These are phyloP conservation scores for Strix uralensis DNA, from an alignment of 2,113 vertebrate species.

Conservation along the genomic window DNA sequence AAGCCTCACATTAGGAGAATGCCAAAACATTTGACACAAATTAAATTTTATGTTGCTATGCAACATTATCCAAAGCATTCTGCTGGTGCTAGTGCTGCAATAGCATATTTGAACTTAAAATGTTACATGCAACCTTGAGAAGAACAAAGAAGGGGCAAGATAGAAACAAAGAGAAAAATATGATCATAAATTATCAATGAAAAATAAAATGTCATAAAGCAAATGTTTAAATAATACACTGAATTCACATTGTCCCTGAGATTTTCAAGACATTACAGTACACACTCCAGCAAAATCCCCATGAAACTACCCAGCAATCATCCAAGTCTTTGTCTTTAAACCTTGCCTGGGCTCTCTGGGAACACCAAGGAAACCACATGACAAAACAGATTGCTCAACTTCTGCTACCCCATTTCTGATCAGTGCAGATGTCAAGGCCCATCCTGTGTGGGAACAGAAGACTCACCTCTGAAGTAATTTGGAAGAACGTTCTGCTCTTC, in stretches of 20 bases:
- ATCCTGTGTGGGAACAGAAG: neutral
- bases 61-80: slow-evolving; percentile 43
- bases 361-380: neutral
- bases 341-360: neutral
- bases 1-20: neutral
- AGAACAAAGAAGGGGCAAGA: neutral
- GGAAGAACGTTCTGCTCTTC: neutral
- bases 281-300: neutral
- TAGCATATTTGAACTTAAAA: neutral
- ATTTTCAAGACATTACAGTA: slow-evolving; percentile 6
- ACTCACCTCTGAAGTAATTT: neutral
- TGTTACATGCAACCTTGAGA: neutral
- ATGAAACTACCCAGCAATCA: neutral
- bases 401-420: neutral
- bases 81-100: neutral
- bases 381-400: neutral
- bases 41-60: slow-evolving; percentile 41
- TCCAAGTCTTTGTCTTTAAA: neutral
- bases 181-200: neutral
- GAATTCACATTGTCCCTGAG: neutral
- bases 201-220: slow-evolving; percentile 1
- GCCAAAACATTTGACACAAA: slow-evolving; percentile 41
- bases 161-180: slow-evolving; percentile 30
- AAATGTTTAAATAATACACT: neutral
- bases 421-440: neutral